These are phyloP conservation scores for Baryphthengus martii DNA, from an alignment of 2,113 vertebrate genomes.

Conservation along the genomic window DNA sequence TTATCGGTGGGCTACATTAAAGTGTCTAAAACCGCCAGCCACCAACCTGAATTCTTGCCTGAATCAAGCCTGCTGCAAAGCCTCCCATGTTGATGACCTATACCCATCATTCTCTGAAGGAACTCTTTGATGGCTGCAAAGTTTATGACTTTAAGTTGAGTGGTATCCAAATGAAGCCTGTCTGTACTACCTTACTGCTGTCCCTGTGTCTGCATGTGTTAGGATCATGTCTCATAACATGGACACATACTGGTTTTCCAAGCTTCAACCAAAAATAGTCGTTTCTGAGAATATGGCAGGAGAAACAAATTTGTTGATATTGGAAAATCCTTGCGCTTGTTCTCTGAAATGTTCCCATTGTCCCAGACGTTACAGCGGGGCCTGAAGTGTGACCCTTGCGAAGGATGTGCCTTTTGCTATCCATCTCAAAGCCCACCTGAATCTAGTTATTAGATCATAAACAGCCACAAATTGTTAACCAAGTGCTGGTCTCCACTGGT, in stretches of 20 bases:
- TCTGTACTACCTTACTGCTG: background rate
- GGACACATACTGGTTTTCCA: background rate
- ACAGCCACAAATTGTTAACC: background rate
- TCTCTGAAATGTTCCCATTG: background rate
- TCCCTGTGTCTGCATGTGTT: background rate
- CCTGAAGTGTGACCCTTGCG: background rate
- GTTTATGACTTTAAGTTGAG: background rate
- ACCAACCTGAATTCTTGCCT: background rate
- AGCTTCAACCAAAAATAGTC: background rate
- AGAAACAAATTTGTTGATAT: background rate
- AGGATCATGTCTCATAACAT: background rate
- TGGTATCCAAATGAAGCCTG: background rate
- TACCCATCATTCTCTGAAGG: background rate
- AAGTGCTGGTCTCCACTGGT: background rate
- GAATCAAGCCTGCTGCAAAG: background rate
- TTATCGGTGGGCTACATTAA: background rate
- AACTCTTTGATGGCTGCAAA: background rate
- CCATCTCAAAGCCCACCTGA: background rate
- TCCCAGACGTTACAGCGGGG: background rate
- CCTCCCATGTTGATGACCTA: background rate
- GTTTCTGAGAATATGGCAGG: background rate
- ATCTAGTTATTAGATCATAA: constrained; percentile 8
- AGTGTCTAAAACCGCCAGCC: background rate
- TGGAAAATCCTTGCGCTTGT: background rate
- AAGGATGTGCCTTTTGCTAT: constrained; percentile 1